phyloP scores from a whole-genome alignment of 1,140 invertebrate species.

The Armadillidium nasatum region DNA sequence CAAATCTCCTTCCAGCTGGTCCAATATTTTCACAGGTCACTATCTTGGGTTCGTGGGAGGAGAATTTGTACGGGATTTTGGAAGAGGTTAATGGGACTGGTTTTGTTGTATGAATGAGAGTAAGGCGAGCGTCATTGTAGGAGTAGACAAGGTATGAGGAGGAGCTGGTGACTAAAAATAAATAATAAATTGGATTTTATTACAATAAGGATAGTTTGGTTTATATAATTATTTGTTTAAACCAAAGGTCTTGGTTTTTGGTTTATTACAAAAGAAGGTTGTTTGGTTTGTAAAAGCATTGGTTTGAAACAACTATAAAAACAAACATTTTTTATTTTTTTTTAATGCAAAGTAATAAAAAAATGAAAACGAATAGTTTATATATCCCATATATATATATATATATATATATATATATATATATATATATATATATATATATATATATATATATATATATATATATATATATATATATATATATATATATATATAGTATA shows the following conservation, averaged over 20 bases:
- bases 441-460: too few species aligned
- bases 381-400: too few species aligned
- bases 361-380: too few species aligned
- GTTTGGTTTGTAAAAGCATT: too few species aligned
- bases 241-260: not conserved
- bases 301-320: too few species aligned
- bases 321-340: too few species aligned
- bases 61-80: constrained; percentile 58
- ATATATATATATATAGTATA: too few species aligned
- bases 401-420: too few species aligned
- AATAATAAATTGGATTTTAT: constrained; percentile 27
- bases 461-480: too few species aligned
- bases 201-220: constrained; percentile 30
- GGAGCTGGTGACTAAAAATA: constrained; percentile 58
- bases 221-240: not conserved
- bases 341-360: too few species aligned
- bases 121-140: constrained; percentile 64
- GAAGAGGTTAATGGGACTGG: constrained; percentile 52
- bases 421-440: too few species aligned
- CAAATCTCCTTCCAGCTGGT: constrained; percentile 60
- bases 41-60: constrained; percentile 59
- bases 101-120: constrained; percentile 54
- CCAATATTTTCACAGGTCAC: constrained; percentile 57
- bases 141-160: constrained; percentile 61
- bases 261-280: not conserved